These are phyloP conservation scores for Tethya wilhelma DNA, from an alignment of 37 sponge, comb jelly and placozoan species.

Conservation along the genomic window DNA sequence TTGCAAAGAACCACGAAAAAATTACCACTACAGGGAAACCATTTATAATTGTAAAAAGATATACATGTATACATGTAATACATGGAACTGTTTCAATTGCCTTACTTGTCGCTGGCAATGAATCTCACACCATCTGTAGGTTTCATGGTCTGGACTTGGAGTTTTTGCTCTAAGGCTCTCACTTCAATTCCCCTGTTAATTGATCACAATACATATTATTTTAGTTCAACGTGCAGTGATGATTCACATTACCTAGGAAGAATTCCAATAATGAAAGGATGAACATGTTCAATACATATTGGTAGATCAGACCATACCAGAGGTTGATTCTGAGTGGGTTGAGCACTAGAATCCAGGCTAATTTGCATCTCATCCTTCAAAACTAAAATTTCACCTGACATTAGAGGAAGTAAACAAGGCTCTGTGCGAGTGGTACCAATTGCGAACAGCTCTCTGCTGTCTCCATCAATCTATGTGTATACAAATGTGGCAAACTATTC, in stretches of 20 bases:
- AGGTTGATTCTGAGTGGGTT: constrained; percentile 30
- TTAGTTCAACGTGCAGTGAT: too few relatives aligned
- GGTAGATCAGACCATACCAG: constrained; percentile 50
- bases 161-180: constrained; percentile 44
- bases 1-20: neutral
- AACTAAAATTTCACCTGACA: constrained; percentile 46
- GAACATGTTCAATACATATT: constrained; percentile 22
- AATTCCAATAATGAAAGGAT: constrained; percentile 44
- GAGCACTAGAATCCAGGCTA: constrained; percentile 36
- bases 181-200: constrained; percentile 36
- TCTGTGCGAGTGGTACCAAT: constrained; percentile 55
- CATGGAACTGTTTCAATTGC: too few relatives aligned
- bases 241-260: constrained; percentile 43
- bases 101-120: constrained; percentile 8
- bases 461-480: constrained; percentile 64
- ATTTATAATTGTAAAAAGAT: too few relatives aligned
- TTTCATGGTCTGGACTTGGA: constrained; percentile 22
- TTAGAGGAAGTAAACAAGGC: constrained; percentile 43
- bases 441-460: constrained; percentile 58
- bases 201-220: too few relatives aligned
- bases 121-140: constrained; percentile 6
- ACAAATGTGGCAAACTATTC: too few relatives aligned
- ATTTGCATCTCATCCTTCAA: constrained; percentile 54
- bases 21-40: too few relatives aligned
- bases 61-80: neutral